Conservation (phyloP, 2,797 vertebrate genomes). For the Nannoperca australis region DNA sequence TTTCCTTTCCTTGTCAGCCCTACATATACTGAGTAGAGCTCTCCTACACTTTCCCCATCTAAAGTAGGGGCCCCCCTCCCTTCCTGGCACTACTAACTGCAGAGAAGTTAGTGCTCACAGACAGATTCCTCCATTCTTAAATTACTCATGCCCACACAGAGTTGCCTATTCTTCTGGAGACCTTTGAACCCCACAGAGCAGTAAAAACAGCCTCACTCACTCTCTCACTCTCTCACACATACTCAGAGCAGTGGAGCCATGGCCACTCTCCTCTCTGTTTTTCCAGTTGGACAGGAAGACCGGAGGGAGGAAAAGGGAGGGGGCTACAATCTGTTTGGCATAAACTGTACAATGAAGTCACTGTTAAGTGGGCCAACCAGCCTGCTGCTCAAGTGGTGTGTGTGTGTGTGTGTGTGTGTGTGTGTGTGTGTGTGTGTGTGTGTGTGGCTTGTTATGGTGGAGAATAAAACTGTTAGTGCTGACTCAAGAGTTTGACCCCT, state of each 20-base stretch:
- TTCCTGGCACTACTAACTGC: slow-evolving; percentile 24
- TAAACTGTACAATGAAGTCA: slow-evolving; percentile 83
- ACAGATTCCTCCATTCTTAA: slow-evolving; percentile 53
- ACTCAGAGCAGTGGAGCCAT: slow-evolving; percentile 33
- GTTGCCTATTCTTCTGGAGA: slow-evolving; percentile 56
- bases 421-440: slow-evolving; percentile 20
- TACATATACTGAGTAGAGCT: background rate
- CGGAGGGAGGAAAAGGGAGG: slow-evolving; percentile 50
- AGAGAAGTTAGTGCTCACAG: background rate
- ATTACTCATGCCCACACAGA: slow-evolving; percentile 49
- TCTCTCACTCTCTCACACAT: slow-evolving; percentile 9
- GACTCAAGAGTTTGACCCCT: slow-evolving; percentile 57
- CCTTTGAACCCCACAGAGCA: slow-evolving; percentile 58
- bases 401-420: slow-evolving; percentile 15
- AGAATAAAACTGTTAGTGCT: slow-evolving; percentile 63
- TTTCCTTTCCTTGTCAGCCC: background rate
- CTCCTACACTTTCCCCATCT: slow-evolving; percentile 7
- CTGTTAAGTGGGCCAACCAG: slow-evolving; percentile 76
- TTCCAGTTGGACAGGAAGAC: slow-evolving; percentile 77
- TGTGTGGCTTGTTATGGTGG: slow-evolving; percentile 37
- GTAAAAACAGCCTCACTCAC: slow-evolving; percentile 51
- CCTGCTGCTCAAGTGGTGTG: slow-evolving; percentile 44
- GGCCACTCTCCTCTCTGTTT: slow-evolving; percentile 70
- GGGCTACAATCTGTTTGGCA: slow-evolving; percentile 82
- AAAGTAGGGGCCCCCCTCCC: slow-evolving; percentile 28